Evolutionary conservation across 2,797 vertebrate genomes (phyloP), one percentile per base, ranked within the genome.

Genomic region (Eleutherodactylus coqui): DNA sequence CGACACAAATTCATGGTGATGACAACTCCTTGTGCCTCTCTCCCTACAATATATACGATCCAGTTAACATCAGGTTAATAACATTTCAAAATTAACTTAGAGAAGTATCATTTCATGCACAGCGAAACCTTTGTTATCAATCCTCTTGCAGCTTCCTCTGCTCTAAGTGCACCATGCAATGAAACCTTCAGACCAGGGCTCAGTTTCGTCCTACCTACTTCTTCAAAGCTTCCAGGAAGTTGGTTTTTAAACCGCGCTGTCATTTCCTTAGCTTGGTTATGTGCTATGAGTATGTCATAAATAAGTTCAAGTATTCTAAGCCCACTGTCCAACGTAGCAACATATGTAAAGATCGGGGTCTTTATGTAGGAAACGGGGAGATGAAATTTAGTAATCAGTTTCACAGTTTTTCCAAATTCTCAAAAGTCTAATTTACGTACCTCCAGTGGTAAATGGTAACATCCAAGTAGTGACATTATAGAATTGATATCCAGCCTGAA

Each of bases 201-300:
- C 49, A 75, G 55, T 62, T 83, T 72, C 19, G 58, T 64, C 69
- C 82, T 87, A 87, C 86, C 81, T 87, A 84, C 86, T 87, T 87
- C 82, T 87, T 87, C 82, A 87, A 84, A 75, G 67, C 82, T 80
- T 80, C 69, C 86, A 87, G 86, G 86, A 87, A 87, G 86, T 75
- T 87, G 85, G 79, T 78, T 87, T 84, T 84, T 75, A 79, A 87
- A 84, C 76, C 77, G 77, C 86, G 55, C 34, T 87, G 86, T 84
- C 82, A 87, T 84, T 87, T 87, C 86, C 86, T 87, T 84, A 84
- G 82, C 34, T 51, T 11, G 72, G 75, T 43, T 78, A 69, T 34
- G 75, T 67, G 19, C 53, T 29, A 80, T 32, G 64, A 84, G 62
- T 19, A 36, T 67, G 21, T 69, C 64, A 82, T 7, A 82, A 73